These are phyloP conservation scores for Fregetta grallaria DNA, from an alignment of 2,113 vertebrate species.

Conservation along the genomic window DNA sequence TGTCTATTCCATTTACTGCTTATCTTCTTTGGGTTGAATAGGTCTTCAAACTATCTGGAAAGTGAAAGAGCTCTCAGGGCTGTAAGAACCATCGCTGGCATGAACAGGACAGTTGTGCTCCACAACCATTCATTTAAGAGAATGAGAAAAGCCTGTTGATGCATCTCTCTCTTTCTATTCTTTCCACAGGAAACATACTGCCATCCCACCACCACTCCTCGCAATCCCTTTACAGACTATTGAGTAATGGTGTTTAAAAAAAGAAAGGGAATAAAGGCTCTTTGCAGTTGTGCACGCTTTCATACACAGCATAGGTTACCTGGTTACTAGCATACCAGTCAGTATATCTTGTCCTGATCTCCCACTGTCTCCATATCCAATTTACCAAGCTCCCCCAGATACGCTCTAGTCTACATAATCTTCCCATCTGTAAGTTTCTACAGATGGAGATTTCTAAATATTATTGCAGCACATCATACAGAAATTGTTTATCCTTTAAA, in stretches of 20 bases:
- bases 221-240: neutral
- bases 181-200: neutral
- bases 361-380: neutral
- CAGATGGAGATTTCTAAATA: neutral
- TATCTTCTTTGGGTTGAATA: neutral
- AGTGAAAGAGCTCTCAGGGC: neutral
- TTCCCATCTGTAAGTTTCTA: neutral
- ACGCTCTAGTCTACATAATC: neutral
- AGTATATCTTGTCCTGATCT: neutral
- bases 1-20: neutral
- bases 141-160: neutral
- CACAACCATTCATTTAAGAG: neutral
- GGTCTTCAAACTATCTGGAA: neutral
- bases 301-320: no score
- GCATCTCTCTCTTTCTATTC: neutral
- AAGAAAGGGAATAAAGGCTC: neutral
- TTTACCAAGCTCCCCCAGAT: neutral
- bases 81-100: neutral
- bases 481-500: neutral
- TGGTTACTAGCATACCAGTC: neutral
- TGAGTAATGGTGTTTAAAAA: neutral
- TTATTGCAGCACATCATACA: neutral
- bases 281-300: neutral
- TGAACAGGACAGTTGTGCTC: neutral
- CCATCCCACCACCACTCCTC: neutral